These are phyloP conservation scores for Syngnathus scovelli DNA, from an alignment of 2,113 vertebrate species.

Conservation along the genomic window DNA sequence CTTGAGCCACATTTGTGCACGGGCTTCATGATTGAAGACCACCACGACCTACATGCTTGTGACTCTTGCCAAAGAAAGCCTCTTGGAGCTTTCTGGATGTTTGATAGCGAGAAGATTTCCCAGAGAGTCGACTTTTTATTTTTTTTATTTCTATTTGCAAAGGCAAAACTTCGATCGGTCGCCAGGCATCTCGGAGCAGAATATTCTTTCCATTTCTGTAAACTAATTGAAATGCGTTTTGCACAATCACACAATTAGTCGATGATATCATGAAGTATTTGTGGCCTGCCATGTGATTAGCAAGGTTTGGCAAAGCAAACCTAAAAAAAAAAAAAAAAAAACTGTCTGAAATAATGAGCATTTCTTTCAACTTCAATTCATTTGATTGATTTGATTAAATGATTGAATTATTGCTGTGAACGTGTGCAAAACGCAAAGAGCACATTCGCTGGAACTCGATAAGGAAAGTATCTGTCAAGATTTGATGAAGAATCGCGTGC, in stretches of 20 bases:
- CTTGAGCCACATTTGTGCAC: neutral
- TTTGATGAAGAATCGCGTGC: neutral
- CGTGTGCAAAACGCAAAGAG: neutral
- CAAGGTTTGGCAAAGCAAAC: too few relatives aligned
- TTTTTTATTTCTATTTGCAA: neutral
- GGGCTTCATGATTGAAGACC: constrained; percentile 5
- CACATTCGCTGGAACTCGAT: neutral
- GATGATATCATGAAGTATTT: too few relatives aligned
- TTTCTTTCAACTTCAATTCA: neutral
- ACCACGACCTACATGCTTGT: neutral
- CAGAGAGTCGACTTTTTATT: too few relatives aligned
- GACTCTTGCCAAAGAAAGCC: neutral
- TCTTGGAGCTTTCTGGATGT: neutral
- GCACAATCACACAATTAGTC: too few relatives aligned
- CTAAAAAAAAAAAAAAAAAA: too few relatives aligned
- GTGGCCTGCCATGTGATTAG: too few relatives aligned
- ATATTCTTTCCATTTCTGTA: too few relatives aligned
- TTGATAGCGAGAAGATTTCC: neutral
- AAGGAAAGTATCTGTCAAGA: constrained; percentile 6
- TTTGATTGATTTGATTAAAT: neutral
- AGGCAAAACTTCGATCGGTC: too few relatives aligned
- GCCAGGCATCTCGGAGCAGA: too few relatives aligned
- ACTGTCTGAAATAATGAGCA: neutral
- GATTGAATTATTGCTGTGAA: neutral
- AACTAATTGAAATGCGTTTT: too few relatives aligned